Evolutionary conservation across 2,888 invertebrate species (phyloP), one percentile per base, ranked within the genome.

Genomic region (Lasioglossum malachurum): DNA sequence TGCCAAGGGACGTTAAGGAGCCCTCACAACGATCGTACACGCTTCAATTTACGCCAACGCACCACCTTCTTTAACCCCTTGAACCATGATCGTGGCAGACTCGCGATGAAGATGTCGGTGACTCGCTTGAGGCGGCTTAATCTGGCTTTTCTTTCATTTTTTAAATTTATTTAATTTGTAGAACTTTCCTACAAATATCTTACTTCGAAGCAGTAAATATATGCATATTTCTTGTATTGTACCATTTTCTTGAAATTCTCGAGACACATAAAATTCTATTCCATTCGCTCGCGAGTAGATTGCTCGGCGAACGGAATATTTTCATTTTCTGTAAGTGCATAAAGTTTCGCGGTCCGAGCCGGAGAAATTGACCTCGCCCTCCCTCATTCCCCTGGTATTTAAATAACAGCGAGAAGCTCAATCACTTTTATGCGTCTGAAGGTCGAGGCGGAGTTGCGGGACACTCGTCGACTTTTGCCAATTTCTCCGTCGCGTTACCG

Each of bases 1-100:
- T 86, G 73, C 81, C 46, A 5, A 44, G 81, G 67, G 79, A 53
- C 82, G 72, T 90, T 91, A 88, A 83, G 88, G 75, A 75, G 74
- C 86, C 41, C 77, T 84, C 88, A 87, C 88, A 88, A 46, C 80
- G 84, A 72, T 80, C 53, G 49, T 71, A 35, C 69, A 10, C 69
- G 38, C 23, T 69, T 23, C 35, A 38, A 31, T 67, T 67, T 31
- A 67, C 67, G 67, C 67, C 5, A 35, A 67, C 67, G 60, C 53
- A 10, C 53, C 53, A 49, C 19, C 19, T 49, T 53, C 23, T 53
- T 53, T 27, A 27, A 60, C 60, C 27, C 14, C 27, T 27, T 60
- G 0, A 4, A n/a, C 60, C 14, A 60, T 60, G 19, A 53, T 53
- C 8, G 53, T 23, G 2, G 23, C 8, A 53, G 53, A 1, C 49